phyloP scores from a whole-genome alignment of 2,888 invertebrate species.

The Aphidius colemani region DNA sequence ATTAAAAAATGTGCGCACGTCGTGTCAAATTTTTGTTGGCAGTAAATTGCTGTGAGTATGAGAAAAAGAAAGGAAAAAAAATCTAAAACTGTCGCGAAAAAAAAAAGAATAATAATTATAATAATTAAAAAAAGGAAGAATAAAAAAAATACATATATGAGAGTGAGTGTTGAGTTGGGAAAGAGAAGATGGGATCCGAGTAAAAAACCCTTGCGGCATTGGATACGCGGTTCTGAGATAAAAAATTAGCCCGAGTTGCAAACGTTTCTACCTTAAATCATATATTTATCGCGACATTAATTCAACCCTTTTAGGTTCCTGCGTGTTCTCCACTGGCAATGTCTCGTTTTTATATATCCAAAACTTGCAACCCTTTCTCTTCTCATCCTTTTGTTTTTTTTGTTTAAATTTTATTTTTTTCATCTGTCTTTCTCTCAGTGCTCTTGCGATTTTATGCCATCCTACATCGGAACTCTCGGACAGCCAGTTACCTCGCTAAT shows the following conservation, averaged over 20 bases:
- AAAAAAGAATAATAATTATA: conserved; percentile 2
- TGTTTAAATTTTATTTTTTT: background rate
- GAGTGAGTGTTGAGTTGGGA: conserved; percentile 3
- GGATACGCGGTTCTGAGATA: conserved; percentile 53
- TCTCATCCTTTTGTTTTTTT: conserved; percentile 4
- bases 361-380: conserved; percentile 20
- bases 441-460: conserved; percentile 15
- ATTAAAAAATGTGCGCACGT: conserved; percentile 52
- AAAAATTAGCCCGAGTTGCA: conserved; percentile 60
- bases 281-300: conserved; percentile 62
- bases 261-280: conserved; percentile 61
- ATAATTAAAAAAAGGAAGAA: conserved; percentile 3
- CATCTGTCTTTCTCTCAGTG: background rate
- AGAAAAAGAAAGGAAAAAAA: conserved; percentile 45
- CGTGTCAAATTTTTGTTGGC: conserved; percentile 54
- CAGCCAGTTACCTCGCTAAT: conserved; percentile 57
- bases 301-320: conserved; percentile 59
- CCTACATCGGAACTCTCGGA: conserved; percentile 33
- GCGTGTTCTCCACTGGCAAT: conserved; percentile 22
- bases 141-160: background rate
- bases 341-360: conserved; percentile 21
- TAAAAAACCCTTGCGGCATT: conserved; percentile 45
- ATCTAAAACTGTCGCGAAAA: conserved; percentile 22
- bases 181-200: conserved; percentile 30
- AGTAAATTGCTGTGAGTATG: conserved; percentile 51